Base-by-base conservation (phyloP, 1,140 invertebrate genomes). In the Spodoptera frugiperda region DNA sequence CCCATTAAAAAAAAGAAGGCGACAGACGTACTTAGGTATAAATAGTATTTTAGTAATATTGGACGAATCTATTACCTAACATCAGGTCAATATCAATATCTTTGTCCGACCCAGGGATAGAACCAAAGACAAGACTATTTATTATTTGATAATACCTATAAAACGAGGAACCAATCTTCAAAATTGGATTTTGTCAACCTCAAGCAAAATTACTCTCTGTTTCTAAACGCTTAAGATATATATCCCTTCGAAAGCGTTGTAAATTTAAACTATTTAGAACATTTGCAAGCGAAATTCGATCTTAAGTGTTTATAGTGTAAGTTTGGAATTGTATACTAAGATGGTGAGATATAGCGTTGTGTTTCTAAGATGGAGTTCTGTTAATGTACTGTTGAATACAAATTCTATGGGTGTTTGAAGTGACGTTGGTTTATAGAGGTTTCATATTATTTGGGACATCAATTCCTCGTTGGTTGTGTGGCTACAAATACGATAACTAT, bases 141-240 rank as follows among this genome's bases (percentile, higher is more conserved):
- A 39, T 39, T 39, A 39, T 39, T 39, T 63, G 33, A 63, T 63
- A 63, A 63, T 44, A 44, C 33, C 44, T 33, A 12, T 63, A 33
- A 61, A 63, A 61, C 57, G n/a, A 39, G n/a, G 10, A 44, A 17
- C 59, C 59, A n/a, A 63, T 63, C 33, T 44, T 44, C n/a, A 15
- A 44, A 44, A 63, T 63, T 44, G 15, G 10, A 17, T 63, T 44
- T 63, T 6, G 1, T 12, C 5, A 19, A 19, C 17, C 33, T 0
- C 33, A 63, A 10, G 1, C 9, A 12, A 63, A 10, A 10, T 17
- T 63, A 15, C 4, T 44, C 59, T 10, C 8, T 63, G 33, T 12
- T 44, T 12, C 15, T 39, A 39, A 1, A 1, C 6, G 1, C 6
- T 8, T 39, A 39, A 9, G 33, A 39, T 39, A 9, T 39, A 39